Evolutionary conservation across 1,140 invertebrate genomes (phyloP), one percentile per base, ranked within the genome.

Genomic region (Atta cephalotes): DNA sequence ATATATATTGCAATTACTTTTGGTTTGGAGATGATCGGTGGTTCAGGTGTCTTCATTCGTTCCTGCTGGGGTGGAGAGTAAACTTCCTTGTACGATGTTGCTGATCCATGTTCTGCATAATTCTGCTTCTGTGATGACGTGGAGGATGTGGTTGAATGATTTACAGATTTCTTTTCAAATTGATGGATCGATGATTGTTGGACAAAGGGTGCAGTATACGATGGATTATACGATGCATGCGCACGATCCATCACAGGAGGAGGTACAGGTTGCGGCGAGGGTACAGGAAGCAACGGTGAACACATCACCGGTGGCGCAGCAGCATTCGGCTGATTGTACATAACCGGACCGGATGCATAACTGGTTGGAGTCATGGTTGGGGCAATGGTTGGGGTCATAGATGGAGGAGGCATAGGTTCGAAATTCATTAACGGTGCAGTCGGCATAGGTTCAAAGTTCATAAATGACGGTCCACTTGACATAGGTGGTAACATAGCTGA

Each of bases 41-140:
- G 95, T 84, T 95, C 95, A 7, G 95, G 95, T 35, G 95, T 95
- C 87, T 92, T 94, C 35, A 95, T 84, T n/a, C 95, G 93, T 86
- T 95, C 93, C 18, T 93, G 90, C 6, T 79, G 39, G 9, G 9
- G 86, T 0, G 87, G 78, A 10, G 82, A 66, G 1, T 91, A 90
- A 28, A 56, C 72, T 45, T 88, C 87, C 28, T 91, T 93, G 35
- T 93, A 91, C 7, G 88, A 74, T 49, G 89, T 68, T 1, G 88
- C 66, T 10, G 86, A 71, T 71, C 87, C 76, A n/a, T 49, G 87
- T 35, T 91, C 89, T 21, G 87, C 62, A 51, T 90, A 91, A 51
- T 39, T 87, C 63, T 79, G 82, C 6, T 39, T 87, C 58, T 79
- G 82, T 6, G 74, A 60, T 9, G 70, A 60, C 18, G 63, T 25